Evolutionary conservation across 1,140 invertebrate genomes (phyloP), one percentile per base, ranked within the genome.

Genomic region (Oncopeltus fasciatus): DNA sequence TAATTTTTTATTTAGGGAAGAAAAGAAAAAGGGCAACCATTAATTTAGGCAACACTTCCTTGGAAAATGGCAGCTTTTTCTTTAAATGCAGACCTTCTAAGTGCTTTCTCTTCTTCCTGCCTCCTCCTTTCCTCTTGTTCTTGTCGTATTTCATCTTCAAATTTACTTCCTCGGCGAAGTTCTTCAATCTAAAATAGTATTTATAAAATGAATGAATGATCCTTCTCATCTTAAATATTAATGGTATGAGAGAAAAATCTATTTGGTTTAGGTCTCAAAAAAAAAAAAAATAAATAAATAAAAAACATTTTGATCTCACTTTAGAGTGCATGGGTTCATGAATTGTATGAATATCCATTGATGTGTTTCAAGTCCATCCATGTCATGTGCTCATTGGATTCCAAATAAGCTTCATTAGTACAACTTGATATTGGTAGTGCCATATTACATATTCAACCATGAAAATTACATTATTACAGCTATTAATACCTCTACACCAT

Each of bases 111-210:
- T 69, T 90, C 85, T 64, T 89, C 86, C 69, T 86, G 79, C 18
- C 83, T 78, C 63, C 83, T 84, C 68, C 85, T 80, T 67, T 91
- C 87, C 70, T 93, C 89, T 70, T 93, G 87, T 72, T 93, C 90
- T 70, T 84, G 81, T 57, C 85, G 79, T 49, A 93, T 91, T 74
- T 93, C 90, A 66, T 87, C 82, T 69, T 91, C 88, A 72, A 92
- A 92, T 74, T 91, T 91, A 68, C 83, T 90, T 51, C 82, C 78
- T 68, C 84, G 84, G 9, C 81, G 73, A 33, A 90, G 75, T 70
- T 92, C 84, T 72, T 90, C 86, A 67, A 94, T 92, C 82, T 86
- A 70, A 14, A 76, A 75, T 33, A 31, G 8, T 8, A 49, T 24
- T 20, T 49, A 18, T 9, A 49, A 49, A 18, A 8, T 11, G 38